Evolutionary conservation across 2,113 vertebrate species (phyloP).

Genomic region (Chroicocephalus ridibundus): DNA sequence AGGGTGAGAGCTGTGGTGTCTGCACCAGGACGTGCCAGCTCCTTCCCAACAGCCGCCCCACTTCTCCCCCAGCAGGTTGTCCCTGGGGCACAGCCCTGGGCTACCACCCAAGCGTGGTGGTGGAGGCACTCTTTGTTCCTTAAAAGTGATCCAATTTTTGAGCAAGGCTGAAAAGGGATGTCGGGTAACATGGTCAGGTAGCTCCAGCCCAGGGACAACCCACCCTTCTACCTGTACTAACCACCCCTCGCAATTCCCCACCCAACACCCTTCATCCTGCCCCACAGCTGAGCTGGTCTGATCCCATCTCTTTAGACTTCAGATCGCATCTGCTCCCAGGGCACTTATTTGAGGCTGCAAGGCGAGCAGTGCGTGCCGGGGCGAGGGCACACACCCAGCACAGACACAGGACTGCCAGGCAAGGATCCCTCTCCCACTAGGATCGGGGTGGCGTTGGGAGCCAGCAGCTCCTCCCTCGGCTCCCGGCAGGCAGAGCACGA

Average conservation of each 20-base stretch:
- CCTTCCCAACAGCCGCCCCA: background rate
- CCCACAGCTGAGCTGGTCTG: rapidly evolving
- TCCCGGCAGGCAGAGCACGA: conserved; percentile 17
- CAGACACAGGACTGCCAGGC: background rate
- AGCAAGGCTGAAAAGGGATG: background rate
- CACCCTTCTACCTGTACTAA: background rate
- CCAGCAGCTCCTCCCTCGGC: background rate
- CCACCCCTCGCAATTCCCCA: no score
- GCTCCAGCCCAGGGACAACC: background rate
- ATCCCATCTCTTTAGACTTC: background rate
- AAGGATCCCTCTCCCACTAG: background rate
- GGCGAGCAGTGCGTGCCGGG: background rate
- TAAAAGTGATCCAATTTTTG: background rate
- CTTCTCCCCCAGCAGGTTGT: rapidly evolving
- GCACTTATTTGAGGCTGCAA: background rate
- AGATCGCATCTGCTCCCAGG: rapidly evolving
- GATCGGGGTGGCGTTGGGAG: rapidly evolving
- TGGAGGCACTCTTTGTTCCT: background rate
- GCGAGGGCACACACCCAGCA: background rate
- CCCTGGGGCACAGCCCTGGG: background rate
- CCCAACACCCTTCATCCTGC: background rate
- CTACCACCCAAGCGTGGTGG: rapidly evolving
- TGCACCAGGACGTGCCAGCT: background rate
- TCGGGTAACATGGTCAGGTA: no score
- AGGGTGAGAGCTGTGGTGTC: background rate